phyloP scores from a whole-genome alignment of 2,797 vertebrate genomes.

The Mareca strepera region DNA sequence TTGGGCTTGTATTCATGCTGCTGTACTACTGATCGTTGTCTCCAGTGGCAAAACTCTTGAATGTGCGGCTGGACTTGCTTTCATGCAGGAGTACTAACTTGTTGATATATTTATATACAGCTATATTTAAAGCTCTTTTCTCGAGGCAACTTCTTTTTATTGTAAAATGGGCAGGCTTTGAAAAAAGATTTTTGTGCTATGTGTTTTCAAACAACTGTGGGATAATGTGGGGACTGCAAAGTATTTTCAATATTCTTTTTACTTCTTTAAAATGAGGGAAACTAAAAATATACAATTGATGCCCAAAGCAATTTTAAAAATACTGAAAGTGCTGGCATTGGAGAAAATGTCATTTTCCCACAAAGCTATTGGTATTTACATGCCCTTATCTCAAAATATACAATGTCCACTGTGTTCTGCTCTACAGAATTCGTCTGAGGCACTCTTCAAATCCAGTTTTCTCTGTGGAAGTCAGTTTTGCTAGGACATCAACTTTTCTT shows the following conservation, averaged over 20 bases:
- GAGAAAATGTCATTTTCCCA: not conserved
- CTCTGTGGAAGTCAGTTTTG: not conserved
- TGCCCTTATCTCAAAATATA: not conserved
- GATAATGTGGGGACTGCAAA: not conserved
- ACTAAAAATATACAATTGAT: not conserved
- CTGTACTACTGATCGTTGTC: not conserved
- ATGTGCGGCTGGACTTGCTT: not conserved
- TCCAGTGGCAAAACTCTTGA: not conserved
- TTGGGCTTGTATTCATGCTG: not conserved
- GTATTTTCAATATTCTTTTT: slow-evolving; percentile 1
- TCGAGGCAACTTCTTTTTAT: slow-evolving; percentile 2
- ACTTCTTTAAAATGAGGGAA: not conserved
- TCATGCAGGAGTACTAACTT: not conserved
- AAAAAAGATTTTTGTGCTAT: slow-evolving; percentile 5
- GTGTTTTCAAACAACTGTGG: not conserved
- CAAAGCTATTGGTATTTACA: not conserved
- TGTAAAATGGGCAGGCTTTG: not conserved
- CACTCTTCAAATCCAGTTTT: not conserved
- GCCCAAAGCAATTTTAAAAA: slow-evolving; percentile 3
- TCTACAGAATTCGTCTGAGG: not conserved
- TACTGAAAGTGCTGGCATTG: not conserved
- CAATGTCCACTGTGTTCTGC: not conserved
- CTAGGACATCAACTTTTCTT: not conserved
- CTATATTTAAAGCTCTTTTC: slow-evolving; percentile 30
- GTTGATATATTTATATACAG: not conserved